A percentile compares a stretch with the other conserved stretches of the same genome.
Evolutionary conservation across 2,888 invertebrate species (phyloP).

Genomic region (Portevinia maculata): DNA sequence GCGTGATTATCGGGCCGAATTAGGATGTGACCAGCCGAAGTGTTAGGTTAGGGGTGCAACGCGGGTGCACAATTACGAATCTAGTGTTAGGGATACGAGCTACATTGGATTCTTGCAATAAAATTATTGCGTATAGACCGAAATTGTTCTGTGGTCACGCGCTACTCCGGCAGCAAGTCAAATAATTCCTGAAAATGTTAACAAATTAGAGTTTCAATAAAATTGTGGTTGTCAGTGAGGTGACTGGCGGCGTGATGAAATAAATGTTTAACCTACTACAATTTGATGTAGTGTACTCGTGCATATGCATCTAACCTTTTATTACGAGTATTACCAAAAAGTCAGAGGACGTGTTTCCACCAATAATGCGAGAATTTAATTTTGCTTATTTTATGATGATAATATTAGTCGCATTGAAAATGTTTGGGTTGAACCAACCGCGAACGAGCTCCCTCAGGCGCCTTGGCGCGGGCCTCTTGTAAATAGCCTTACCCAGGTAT

Average conservation of each 20-base stretch:
- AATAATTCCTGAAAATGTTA: conserved; percentile 59
- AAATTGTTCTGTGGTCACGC: conserved; percentile 61
- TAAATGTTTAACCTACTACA: conserved; percentile 1
- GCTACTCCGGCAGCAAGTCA: conserved; percentile 34
- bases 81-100: conserved; percentile 56
- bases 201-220: conserved; percentile 69
- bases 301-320: no score
- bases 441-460: no score
- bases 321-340: no score
- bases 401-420: no score
- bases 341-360: no score
- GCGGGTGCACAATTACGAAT: conserved; percentile 34
- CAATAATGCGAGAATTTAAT: no score
- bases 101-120: conserved; percentile 42
- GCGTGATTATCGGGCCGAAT: conserved; percentile 71
- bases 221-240: conserved; percentile 40
- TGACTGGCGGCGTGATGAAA: conserved; percentile 15
- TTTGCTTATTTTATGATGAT: no score
- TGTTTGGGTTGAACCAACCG: no score
- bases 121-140: conserved; percentile 59
- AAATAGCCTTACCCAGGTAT: no score
- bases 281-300: no score
- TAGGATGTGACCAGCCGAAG: conserved; percentile 66
- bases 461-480: no score
- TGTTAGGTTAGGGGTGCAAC: conserved; percentile 26